A percentile compares a stretch with the other conserved stretches of the same genome.
These are phyloP conservation scores for Hermaeophaga mercurialis DNA, from an alignment of 2,888 invertebrate genomes.

Conservation along the genomic window DNA sequence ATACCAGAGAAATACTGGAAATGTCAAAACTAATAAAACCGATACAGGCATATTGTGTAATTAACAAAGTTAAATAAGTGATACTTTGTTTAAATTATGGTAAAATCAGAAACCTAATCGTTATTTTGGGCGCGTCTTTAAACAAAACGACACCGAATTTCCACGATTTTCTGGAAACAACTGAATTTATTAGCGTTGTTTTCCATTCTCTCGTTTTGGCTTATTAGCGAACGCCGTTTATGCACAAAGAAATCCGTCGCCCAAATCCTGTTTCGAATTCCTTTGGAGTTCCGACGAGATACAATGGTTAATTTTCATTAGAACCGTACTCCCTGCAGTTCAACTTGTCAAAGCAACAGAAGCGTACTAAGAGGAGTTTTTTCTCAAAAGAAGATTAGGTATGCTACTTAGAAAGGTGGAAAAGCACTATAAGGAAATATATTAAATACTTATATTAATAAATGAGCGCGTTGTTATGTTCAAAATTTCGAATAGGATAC, in stretches of 20 bases:
- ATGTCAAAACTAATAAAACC: too few relatives aligned
- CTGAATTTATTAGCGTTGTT: slow-evolving; percentile 22
- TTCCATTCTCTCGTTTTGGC: slow-evolving; percentile 15
- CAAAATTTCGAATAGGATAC: too few relatives aligned
- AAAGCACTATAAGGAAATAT: too few relatives aligned
- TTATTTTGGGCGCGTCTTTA: slow-evolving; percentile 3
- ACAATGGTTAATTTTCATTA: slow-evolving; percentile 27
- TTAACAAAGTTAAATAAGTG: too few relatives aligned
- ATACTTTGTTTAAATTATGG: too few relatives aligned
- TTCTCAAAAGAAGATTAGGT: too few relatives aligned
- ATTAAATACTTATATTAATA: too few relatives aligned
- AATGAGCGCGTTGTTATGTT: too few relatives aligned
- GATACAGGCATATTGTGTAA: too few relatives aligned
- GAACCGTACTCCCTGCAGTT: neutral
- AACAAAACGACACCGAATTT: slow-evolving; percentile 16
- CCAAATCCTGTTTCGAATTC: slow-evolving; percentile 25
- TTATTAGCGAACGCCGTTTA: slow-evolving; percentile 24
- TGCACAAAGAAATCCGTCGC: slow-evolving; percentile 25
- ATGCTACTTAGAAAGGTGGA: too few relatives aligned
- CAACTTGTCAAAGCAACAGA: neutral
- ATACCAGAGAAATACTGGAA: too few relatives aligned
- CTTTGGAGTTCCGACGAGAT: slow-evolving; percentile 20
- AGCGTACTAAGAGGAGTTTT: neutral
- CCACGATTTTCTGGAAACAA: slow-evolving; percentile 17
- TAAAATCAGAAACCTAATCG: slow-evolving; percentile 4